Evolutionary conservation across 1,140 invertebrate genomes (phyloP).

Genomic region (Procambarus clarkii): DNA sequence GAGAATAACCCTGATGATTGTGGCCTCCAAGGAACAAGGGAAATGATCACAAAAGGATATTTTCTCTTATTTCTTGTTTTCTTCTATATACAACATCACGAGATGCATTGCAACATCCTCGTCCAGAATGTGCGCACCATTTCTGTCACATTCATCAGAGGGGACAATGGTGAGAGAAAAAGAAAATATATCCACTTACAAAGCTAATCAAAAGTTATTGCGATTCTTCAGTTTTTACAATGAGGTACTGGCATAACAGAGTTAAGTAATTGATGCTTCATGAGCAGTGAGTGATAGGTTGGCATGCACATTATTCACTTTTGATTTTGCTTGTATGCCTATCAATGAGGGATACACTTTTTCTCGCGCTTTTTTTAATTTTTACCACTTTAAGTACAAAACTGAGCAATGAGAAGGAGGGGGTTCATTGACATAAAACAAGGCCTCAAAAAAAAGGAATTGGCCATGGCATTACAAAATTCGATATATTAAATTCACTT

Average conservation of each 20-base stretch:
- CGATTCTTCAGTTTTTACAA: neutral
- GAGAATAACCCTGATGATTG: neutral
- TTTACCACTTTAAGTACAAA: slow-evolving; percentile 55
- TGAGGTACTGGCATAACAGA: neutral
- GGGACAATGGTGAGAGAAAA: neutral
- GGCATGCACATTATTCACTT: neutral
- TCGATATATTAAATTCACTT: slow-evolving; percentile 3
- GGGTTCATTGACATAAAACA: slow-evolving; percentile 37
- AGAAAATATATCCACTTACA: neutral
- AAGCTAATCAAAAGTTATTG: slow-evolving; percentile 1
- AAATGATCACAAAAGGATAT: neutral
- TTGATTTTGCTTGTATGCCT: slow-evolving; percentile 35
- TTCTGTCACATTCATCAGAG: neutral
- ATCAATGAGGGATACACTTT: neutral
- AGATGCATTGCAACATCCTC: neutral
- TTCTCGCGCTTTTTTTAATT: slow-evolving; percentile 10
- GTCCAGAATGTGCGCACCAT: neutral
- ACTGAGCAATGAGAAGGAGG: slow-evolving; percentile 62
- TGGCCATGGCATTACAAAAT: slow-evolving; percentile 4
- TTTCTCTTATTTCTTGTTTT: neutral
- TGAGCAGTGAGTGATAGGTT: neutral
- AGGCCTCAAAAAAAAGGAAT: slow-evolving; percentile 45
- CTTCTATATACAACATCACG: neutral
- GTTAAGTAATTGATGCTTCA: slow-evolving; percentile 1
- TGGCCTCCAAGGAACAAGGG: neutral